Evolutionary conservation across 2,888 invertebrate genomes (phyloP).

Genomic region (Chorisops tibialis): DNA sequence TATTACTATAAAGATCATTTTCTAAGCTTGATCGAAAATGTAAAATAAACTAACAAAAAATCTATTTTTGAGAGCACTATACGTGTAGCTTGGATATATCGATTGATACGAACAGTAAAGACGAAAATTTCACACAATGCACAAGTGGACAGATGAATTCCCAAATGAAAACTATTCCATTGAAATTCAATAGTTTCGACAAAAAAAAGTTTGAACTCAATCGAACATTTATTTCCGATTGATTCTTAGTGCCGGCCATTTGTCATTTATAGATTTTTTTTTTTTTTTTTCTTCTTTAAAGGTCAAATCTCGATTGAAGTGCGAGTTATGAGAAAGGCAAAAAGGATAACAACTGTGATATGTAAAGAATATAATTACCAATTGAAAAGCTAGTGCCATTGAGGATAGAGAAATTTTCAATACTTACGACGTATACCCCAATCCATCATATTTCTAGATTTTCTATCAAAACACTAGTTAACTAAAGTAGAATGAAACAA

Average conservation of each 20-base stretch:
- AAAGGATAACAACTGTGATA: slow-evolving; percentile 7
- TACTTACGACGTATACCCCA: slow-evolving; percentile 72
- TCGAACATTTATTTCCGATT: background rate
- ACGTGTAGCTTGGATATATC: background rate
- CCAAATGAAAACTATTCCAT: slow-evolving; percentile 1
- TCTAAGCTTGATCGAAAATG: background rate
- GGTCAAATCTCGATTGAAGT: slow-evolving; percentile 1
- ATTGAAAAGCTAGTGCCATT: background rate
- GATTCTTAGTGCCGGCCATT: slow-evolving; percentile 6
- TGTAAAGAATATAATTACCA: background rate
- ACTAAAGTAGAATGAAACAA: background rate
- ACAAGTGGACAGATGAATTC: background rate
- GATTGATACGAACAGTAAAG: background rate
- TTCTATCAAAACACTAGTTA: slow-evolving; percentile 2
- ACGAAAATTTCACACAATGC: too few species aligned
- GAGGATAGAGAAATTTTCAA: slow-evolving; percentile 23
- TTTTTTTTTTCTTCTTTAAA: slow-evolving; percentile 10
- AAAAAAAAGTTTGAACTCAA: background rate
- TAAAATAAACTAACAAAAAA: background rate
- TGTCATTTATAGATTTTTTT: slow-evolving; percentile 18
- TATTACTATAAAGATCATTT: background rate
- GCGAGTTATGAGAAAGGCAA: background rate
- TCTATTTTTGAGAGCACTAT: background rate
- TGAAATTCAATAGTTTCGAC: background rate
- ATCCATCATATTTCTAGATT: slow-evolving; percentile 61